A percentile compares a stretch with the other conserved stretches of the same genome.
These are phyloP conservation scores for Scopus umbretta DNA, from an alignment of 2,113 vertebrate genomes.

Conservation along the genomic window DNA sequence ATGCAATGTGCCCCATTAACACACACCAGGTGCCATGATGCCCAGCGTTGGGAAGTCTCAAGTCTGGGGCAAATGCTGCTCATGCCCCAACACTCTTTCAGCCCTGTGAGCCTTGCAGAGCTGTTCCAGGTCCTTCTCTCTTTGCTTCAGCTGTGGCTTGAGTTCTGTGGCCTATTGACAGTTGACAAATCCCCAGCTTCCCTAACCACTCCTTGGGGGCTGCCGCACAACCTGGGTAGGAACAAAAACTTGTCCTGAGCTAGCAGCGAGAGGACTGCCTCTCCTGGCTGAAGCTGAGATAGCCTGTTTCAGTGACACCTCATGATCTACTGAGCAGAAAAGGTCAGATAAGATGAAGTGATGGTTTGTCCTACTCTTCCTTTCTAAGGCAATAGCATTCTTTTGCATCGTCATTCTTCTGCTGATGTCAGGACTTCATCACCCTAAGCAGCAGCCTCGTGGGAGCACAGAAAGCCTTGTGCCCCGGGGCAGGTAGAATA, in stretches of 20 bases:
- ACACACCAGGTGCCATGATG: neutral
- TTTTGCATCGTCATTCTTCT: neutral
- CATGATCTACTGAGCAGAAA: neutral
- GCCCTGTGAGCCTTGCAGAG: neutral
- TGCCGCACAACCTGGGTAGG: neutral
- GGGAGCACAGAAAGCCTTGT: neutral
- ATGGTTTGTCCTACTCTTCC: neutral
- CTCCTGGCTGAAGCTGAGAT: neutral
- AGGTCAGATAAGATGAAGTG: neutral
- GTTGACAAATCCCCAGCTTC: neutral
- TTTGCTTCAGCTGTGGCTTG: neutral
- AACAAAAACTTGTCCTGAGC: neutral
- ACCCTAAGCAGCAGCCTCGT: neutral
- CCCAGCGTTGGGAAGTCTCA: rapidly evolving
- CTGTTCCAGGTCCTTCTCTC: neutral
- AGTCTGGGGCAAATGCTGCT: rapidly evolving
- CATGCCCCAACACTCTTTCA: neutral
- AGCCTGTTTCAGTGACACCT: neutral
- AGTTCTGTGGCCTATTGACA: rapidly evolving
- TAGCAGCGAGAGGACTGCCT: rapidly evolving
- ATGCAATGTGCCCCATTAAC: rapidly evolving
- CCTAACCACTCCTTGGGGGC: neutral
- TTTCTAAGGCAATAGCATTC: neutral
- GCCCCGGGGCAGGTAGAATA: rapidly evolving
- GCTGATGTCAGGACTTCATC: neutral